These are phyloP conservation scores for Spinus olivaceus DNA, from an alignment of 2,797 vertebrate genomes.

Conservation along the genomic window DNA sequence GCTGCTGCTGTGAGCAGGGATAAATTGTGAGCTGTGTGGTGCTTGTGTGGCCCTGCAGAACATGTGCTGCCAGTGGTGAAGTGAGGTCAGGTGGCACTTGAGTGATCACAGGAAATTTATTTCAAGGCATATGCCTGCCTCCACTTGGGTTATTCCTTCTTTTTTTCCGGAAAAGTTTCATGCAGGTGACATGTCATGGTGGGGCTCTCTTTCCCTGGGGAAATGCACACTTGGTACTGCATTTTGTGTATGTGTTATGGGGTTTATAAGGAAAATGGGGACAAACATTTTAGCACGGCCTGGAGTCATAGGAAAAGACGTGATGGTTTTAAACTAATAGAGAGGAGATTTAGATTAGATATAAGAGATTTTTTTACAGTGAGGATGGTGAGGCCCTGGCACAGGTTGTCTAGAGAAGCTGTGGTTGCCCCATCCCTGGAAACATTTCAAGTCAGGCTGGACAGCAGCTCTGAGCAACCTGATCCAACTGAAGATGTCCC, in stretches of 20 bases:
- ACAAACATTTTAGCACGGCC: neutral
- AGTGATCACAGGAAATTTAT: neutral
- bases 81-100: neutral
- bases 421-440: neutral
- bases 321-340: neutral
- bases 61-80: neutral
- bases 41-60: neutral
- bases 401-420: neutral
- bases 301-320: neutral
- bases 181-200: neutral
- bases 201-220: neutral
- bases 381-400: neutral
- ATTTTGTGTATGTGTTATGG: neutral
- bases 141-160: neutral
- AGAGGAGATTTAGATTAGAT: neutral
- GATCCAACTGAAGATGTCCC: neutral
- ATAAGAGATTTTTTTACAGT: neutral
- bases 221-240: neutral
- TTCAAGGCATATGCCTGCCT: neutral
- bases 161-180: neutral
- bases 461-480: neutral
- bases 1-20: neutral
- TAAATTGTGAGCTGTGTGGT: neutral
- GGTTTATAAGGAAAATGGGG: neutral
- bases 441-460: neutral